A percentile compares a stretch with the other conserved stretches of the same genome.
These are phyloP conservation scores for Alethe diademata DNA, from an alignment of 2,113 vertebrate species.

Conservation along the genomic window DNA sequence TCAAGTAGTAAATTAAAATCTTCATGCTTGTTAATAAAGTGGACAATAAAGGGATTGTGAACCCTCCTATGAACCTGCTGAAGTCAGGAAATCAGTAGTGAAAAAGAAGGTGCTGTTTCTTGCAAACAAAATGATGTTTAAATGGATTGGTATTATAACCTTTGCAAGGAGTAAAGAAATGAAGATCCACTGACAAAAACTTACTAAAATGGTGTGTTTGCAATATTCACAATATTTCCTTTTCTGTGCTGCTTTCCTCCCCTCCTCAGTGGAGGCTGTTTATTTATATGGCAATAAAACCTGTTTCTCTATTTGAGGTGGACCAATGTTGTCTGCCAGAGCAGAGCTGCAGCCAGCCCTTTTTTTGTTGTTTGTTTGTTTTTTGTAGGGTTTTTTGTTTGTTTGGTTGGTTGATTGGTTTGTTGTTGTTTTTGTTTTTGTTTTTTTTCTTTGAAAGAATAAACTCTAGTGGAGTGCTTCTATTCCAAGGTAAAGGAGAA, in stretches of 20 bases:
- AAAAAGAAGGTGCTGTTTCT: background rate
- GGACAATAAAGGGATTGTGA: background rate
- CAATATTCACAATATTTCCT: background rate
- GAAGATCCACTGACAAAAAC: background rate
- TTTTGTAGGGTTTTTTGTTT: too few species aligned
- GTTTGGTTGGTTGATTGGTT: too few species aligned
- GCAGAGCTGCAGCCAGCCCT: background rate
- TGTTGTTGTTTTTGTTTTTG: too few species aligned
- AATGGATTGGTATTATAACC: background rate
- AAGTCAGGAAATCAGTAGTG: background rate
- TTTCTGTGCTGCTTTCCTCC: background rate
- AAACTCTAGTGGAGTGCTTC: background rate
- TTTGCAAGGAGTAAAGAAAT: background rate
- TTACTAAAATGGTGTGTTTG: background rate
- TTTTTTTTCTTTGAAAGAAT: background rate
- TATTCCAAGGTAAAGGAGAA: background rate
- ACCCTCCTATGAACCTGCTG: background rate
- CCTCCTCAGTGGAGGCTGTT: background rate
- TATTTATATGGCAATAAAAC: background rate
- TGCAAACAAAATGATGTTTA: background rate
- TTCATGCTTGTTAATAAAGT: background rate
- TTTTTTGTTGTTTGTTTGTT: too few species aligned
- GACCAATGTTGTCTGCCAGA: background rate
- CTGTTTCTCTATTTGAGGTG: background rate
- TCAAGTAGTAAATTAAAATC: background rate